Percentiles rank a stretch among this genome's conserved stretches.
phyloP scores from a whole-genome alignment of 92 coral and sea anemone species.

The Montipora capitata region DNA sequence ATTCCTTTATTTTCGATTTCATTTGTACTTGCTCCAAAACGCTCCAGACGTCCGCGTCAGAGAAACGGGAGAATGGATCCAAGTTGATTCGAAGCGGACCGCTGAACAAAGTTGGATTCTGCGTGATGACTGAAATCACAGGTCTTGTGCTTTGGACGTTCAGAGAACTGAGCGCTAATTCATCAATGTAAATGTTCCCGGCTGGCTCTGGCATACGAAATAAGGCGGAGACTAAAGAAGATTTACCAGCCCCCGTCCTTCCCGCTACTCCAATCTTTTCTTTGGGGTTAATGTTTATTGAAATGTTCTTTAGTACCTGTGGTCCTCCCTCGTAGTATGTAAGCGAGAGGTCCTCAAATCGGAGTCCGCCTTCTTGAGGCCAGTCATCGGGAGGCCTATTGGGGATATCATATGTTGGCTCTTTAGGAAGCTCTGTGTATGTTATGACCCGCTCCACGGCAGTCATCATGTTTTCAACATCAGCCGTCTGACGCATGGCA shows the following conservation, averaged over 20 bases:
- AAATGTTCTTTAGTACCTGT: constrained; percentile 74
- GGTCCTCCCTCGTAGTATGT: constrained; percentile 95
- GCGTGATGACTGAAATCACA: constrained; percentile 91
- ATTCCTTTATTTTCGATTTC: constrained; percentile 83
- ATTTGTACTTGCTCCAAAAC: constrained; percentile 94
- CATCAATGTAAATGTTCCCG: constrained; percentile 89
- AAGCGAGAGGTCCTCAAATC: constrained; percentile 88
- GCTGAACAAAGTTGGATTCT: constrained; percentile 90
- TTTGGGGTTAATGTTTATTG: constrained; percentile 73
- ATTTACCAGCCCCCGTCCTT: constrained; percentile 98
- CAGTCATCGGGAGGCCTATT: constrained; percentile 88
- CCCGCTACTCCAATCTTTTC: constrained; percentile 98
- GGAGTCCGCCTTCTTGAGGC: constrained; percentile 92
- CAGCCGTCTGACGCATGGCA: constrained; percentile 95
- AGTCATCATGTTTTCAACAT: constrained; percentile 97
- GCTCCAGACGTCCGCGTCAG: constrained; percentile 84
- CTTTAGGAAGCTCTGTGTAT: constrained; percentile 90
- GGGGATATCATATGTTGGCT: constrained; percentile 77
- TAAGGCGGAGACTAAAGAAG: constrained; percentile 93
- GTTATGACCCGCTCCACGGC: constrained; percentile 94
- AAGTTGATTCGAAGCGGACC: constrained; percentile 85
- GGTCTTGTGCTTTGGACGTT: constrained; percentile 90
- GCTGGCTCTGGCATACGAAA: constrained; percentile 95
- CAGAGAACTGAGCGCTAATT: constrained; percentile 67
- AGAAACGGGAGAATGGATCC: constrained; percentile 89